phyloP scores from a whole-genome alignment of 2,797 vertebrate genomes.

The Crypturellus tataupa region DNA sequence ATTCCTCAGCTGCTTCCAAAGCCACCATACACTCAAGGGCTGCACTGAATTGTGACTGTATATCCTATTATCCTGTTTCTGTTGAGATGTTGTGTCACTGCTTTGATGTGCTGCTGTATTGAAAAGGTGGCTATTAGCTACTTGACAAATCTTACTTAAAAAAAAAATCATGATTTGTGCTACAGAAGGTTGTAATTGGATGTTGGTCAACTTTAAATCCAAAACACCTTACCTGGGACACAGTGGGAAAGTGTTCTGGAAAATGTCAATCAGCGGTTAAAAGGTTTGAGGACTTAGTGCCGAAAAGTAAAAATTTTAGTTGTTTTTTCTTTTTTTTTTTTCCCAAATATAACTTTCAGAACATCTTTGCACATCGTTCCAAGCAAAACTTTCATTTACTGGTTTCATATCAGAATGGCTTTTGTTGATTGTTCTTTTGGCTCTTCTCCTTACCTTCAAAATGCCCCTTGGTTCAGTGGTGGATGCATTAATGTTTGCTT shows the following conservation, averaged over 20 bases:
- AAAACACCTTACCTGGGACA: not conserved
- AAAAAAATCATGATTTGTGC: not conserved
- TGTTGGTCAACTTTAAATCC: not conserved
- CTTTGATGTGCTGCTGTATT: not conserved
- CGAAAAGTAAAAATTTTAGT: not conserved
- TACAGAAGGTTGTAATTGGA: not conserved
- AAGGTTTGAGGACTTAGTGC: not conserved
- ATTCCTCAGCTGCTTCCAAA: not conserved
- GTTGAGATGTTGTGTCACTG: not conserved
- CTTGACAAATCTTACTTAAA: not conserved
- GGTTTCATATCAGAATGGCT: not conserved
- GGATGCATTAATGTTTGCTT: not conserved
- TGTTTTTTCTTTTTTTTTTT: not conserved
- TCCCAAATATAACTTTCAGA: not conserved
- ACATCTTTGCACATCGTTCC: not conserved
- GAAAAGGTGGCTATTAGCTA: not conserved
- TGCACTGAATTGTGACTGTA: not conserved
- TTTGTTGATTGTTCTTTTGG: not conserved
- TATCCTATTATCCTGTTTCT: not conserved
- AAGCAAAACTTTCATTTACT: not conserved
- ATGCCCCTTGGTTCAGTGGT: not conserved
- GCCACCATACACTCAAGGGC: no score
- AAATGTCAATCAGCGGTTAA: not conserved
- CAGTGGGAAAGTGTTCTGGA: not conserved
- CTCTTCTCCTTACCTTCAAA: not conserved